Evolutionary conservation across 2,888 invertebrate species (phyloP), one percentile per base, ranked within the genome.

Genomic region (Agonopterix alstromeriana): DNA sequence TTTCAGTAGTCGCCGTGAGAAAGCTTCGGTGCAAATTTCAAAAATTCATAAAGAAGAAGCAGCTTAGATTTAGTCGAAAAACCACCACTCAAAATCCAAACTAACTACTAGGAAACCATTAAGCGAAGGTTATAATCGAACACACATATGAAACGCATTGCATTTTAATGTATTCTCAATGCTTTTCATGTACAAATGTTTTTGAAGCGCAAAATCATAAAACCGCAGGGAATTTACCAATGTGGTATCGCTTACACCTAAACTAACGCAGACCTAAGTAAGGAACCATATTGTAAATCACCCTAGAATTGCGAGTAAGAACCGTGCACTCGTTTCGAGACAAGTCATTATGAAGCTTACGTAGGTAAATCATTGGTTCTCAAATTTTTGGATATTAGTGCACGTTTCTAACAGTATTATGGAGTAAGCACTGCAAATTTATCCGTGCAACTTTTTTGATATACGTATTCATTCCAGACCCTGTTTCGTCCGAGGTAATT

Each of bases 61-160:
- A 67, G 76, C 72, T 75, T 57, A 80, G 74, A 78, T 81, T 82
- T 71, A 79, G 79, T 77, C 57, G 62, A 75, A 77, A 27, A 79
- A 81, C 77, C 82, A 82, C 72, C 83, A 86, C 83, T 83, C 80
- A 74, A 73, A 77, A 77, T 75, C 75, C 76, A 79, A 70, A 72
- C 82, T 80, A 86, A 80, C 85, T 86, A 87, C 87, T 70, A 72
- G 63, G 67, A 80, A 77, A 77, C 72, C 79, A 75, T 68, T 63
- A 86, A 87, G 86, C 86, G 75, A 79, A 27, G 72, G 81, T 84
- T 82, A 82, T 80, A 67, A 71, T 70, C 74, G 66, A 66, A 69
- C 72, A 77, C 73, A 72, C 69, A 72, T 63, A 71, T 68, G 70
- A 73, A 73, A 68, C 66, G 66, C 66, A 70, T 70, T 71, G 61